Conservation (phyloP, 35 echinoderm and acorn worm species). For the Diadema setosum region DNA sequence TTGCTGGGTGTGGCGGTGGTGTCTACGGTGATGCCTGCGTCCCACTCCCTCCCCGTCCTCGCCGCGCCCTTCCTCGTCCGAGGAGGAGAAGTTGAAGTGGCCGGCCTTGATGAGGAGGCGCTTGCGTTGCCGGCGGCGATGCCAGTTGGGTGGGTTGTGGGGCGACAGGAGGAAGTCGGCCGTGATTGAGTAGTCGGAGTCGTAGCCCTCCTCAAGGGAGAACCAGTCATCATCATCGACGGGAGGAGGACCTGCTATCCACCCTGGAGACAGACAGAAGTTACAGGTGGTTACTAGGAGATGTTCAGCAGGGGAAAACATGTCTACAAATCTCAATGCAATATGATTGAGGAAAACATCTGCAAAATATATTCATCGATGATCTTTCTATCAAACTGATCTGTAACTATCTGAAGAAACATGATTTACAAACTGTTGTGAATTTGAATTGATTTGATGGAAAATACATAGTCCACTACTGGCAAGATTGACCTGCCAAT, state of each 20-base stretch:
- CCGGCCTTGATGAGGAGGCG: conserved; percentile 12
- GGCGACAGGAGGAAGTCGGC: conserved; percentile 3
- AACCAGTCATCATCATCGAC: conserved; percentile 21
- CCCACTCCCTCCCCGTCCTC: neutral
- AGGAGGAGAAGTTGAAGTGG: conserved; percentile 17
- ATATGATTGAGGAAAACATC: too few species aligned
- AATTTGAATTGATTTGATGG: too few species aligned
- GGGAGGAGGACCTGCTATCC: conserved; percentile 18
- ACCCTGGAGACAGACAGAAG: neutral
- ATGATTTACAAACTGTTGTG: too few species aligned
- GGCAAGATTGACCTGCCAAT: too few species aligned
- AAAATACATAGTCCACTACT: too few species aligned
- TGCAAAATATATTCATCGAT: too few species aligned
- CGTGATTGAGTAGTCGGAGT: conserved; percentile 14
- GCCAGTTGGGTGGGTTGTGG: conserved; percentile 20
- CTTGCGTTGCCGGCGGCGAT: conserved; percentile 19
- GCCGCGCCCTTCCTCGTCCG: neutral
- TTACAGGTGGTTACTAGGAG: too few species aligned
- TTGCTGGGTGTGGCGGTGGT: neutral
- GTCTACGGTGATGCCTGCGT: neutral
- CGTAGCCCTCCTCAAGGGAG: neutral
- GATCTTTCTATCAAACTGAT: too few species aligned
- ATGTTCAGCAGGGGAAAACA: too few species aligned
- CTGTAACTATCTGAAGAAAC: too few species aligned
- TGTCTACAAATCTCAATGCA: too few species aligned